Evolutionary conservation across 2,113 vertebrate species (phyloP), one percentile per base, ranked within the genome.

Genomic region (Alethe diademata): DNA sequence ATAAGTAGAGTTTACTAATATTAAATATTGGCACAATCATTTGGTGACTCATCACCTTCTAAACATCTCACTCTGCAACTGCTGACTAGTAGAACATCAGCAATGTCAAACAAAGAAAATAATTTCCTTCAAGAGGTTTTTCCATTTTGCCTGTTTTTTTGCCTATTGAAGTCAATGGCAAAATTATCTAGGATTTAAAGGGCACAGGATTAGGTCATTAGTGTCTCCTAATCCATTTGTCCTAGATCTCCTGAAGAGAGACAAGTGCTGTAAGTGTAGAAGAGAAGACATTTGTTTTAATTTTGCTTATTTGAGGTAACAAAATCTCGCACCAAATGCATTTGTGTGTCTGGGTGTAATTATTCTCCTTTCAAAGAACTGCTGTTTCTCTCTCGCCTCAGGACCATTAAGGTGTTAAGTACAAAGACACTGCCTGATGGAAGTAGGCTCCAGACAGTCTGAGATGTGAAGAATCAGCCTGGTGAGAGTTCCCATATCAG

Each of bases 401-500:
- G 97, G 96, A 96, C 86, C 96, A 97, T 98, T 98, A 98, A 98
- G 96, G 98, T 98, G 98, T 97, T 98, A 98, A 98, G 93, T 98
- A 96, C 97, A 96, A 96, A 97, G 96, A 93, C 92, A 71, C 54
- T 26, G 28, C 79, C 91, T 97, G 97, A 98, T 97, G 96, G 96
- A 97, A 97, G 78, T 90, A 95, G 98, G 98, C 98, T 98, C 98
- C 98, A 98, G 98, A 97, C 96, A 98, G 98, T 98, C 98, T 98
- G 98, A 97, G 90, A 88, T 96, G 97, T 81, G 96, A 97, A 95
- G 97, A 95, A 93, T 56, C 92, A 93, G 74, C 73, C 38, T 92
- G 70, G 95, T 92, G 91, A 97, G 96, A 92, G 94, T 86, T 95
- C 94, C 84, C 92, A 95, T 93, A 93, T 97, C 92, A 97, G 79